Percentiles rank a stretch among this genome's conserved stretches.
Conservation (phyloP, 2,797 vertebrate species). For the Scleropages formosus region DNA sequence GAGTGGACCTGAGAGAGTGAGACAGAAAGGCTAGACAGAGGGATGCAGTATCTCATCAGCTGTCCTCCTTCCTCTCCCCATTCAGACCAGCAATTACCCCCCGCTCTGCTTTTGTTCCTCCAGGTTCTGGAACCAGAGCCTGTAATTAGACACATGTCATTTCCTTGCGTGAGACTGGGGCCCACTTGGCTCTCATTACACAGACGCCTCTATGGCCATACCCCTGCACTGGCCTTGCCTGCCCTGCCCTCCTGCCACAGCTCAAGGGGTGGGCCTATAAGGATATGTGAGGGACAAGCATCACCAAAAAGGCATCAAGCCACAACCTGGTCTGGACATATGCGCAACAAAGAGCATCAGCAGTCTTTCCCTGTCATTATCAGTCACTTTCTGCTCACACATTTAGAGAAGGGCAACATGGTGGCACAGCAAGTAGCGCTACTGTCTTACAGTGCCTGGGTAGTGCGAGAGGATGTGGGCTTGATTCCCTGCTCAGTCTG, state of each 20-base stretch:
- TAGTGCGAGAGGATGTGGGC: too few species aligned
- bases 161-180: conserved; percentile 63
- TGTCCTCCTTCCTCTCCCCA: conserved; percentile 42
- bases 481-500: too few species aligned
- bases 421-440: too few species aligned
- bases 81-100: conserved; percentile 57
- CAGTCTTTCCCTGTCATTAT: conserved; percentile 23
- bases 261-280: neutral
- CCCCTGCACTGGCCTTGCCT: conserved; percentile 35
- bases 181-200: conserved; percentile 66
- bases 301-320: neutral
- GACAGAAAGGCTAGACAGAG: neutral
- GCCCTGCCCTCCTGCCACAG: conserved; percentile 12
- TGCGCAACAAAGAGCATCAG: neutral
- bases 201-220: conserved; percentile 55
- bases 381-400: conserved; percentile 23
- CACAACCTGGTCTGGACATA: neutral
- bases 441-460: too few species aligned
- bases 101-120: conserved; percentile 53
- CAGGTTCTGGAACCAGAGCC: conserved; percentile 33
- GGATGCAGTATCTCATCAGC: neutral
- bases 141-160: conserved; percentile 70
- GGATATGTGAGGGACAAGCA: neutral
- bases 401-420: too few species aligned
- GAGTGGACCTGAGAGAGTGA: neutral